These are phyloP conservation scores for Strix aluco DNA, from an alignment of 2,113 vertebrate species.

Conservation along the genomic window DNA sequence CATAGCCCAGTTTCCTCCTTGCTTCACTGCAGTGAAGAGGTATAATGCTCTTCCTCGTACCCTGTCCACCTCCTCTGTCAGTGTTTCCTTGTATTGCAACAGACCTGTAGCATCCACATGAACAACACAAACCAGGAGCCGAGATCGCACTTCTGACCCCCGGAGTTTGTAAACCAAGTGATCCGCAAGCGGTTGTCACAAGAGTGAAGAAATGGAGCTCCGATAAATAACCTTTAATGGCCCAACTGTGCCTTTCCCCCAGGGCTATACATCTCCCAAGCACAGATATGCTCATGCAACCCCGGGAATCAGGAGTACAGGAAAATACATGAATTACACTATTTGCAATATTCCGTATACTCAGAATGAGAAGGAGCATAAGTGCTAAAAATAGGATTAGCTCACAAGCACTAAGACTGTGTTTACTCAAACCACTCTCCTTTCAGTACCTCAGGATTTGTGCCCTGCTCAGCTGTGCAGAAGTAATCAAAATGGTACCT, in stretches of 20 bases:
- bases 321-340: rapidly evolving
- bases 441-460: not conserved
- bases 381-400: not conserved
- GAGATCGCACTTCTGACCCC: not conserved
- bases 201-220: rapidly evolving
- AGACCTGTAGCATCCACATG: not conserved
- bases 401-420: not conserved
- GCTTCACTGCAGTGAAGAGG: not conserved
- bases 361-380: not conserved
- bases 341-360: not conserved
- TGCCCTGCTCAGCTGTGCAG: not conserved
- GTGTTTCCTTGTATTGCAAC: rapidly evolving
- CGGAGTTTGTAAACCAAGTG: rapidly evolving
- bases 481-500: not conserved
- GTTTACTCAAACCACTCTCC: not conserved
- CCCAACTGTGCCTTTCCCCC: not conserved
- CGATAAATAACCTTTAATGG: not conserved
- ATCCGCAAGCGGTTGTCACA: not conserved
- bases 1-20: not conserved
- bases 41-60: rapidly evolving
- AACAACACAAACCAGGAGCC: not conserved
- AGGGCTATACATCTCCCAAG: not conserved
- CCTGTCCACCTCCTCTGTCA: not conserved
- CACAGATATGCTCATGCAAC: rapidly evolving
- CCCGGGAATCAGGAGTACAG: not conserved